Percentiles rank a stretch among this genome's conserved stretches.
These are phyloP conservation scores for Creontiades dilutus DNA, from an alignment of 2,888 invertebrate genomes.

Conservation along the genomic window DNA sequence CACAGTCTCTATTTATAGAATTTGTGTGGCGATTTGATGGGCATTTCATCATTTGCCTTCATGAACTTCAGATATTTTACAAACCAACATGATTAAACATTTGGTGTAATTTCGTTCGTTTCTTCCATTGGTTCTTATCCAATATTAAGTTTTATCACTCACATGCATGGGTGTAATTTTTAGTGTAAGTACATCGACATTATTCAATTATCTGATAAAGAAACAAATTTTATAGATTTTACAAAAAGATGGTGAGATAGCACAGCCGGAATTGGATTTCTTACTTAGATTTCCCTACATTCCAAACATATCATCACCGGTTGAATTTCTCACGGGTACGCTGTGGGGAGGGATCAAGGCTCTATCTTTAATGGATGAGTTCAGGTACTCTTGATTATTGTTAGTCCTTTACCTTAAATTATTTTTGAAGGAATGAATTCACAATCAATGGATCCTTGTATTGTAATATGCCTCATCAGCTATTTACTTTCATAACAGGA, in stretches of 20 bases:
- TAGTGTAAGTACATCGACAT: no score
- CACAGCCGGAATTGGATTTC: slow-evolving; percentile 89
- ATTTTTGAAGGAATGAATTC: neutral
- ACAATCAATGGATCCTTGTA: neutral
- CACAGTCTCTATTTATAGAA: no score
- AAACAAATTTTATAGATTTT: slow-evolving; percentile 80
- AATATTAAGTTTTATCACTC: no score
- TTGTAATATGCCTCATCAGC: neutral
- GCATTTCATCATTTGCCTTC: no score
- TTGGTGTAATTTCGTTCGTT: no score
- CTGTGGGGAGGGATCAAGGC: slow-evolving; percentile 92
- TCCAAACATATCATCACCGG: slow-evolving; percentile 86
- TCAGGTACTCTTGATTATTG: slow-evolving; percentile 76
- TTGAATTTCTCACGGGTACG: slow-evolving; percentile 89
- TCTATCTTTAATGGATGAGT: slow-evolving; percentile 87
- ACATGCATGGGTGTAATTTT: no score
- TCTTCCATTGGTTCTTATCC: no score
- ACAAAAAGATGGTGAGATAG: slow-evolving; percentile 84
- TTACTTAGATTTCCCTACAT: slow-evolving; percentile 90
- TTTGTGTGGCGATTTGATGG: no score
- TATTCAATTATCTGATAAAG: no score
- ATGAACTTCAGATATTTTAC: no score
- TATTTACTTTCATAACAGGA: slow-evolving; percentile 78
- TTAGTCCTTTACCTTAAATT: neutral
- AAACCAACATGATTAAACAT: no score